These are phyloP conservation scores for Camelus bactrianus DNA, from an alignment of 2,113 vertebrate species.

Conservation along the genomic window DNA sequence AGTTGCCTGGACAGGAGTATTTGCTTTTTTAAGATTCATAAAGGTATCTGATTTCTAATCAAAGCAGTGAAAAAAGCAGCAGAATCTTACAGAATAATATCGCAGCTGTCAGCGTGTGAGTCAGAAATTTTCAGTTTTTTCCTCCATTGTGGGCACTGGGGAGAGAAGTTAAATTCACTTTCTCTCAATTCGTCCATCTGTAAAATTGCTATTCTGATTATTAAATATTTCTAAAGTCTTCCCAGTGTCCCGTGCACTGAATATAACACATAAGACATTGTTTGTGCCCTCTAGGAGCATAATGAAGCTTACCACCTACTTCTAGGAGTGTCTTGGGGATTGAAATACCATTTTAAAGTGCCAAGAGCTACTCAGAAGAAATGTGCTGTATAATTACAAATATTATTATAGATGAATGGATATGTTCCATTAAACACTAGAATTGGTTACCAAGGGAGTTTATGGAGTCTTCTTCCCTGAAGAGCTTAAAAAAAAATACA, in stretches of 20 bases:
- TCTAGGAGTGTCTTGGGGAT: slow-evolving; percentile 54
- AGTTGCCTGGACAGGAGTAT: not conserved
- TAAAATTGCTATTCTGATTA: slow-evolving; percentile 76
- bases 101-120: not conserved
- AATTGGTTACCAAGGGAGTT: slow-evolving; percentile 58
- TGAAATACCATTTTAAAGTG: slow-evolving; percentile 75
- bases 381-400: slow-evolving; percentile 82
- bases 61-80: not conserved
- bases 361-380: slow-evolving; percentile 78
- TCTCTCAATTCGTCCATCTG: slow-evolving; percentile 51
- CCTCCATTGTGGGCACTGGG: not conserved
- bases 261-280: slow-evolving; percentile 52
- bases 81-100: not conserved
- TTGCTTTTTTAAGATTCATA: not conserved
- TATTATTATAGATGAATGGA: slow-evolving; percentile 74
- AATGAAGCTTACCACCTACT: slow-evolving; percentile 70
- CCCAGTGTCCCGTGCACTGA: slow-evolving; percentile 20
- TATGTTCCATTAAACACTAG: slow-evolving; percentile 70
- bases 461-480: slow-evolving; percentile 33
- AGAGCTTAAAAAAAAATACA: slow-evolving; percentile 23
- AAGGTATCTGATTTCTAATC: slow-evolving; percentile 30
- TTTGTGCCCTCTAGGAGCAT: slow-evolving; percentile 69
- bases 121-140: slow-evolving; percentile 17
- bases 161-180: slow-evolving; percentile 54
- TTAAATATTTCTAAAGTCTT: slow-evolving; percentile 69